Evolutionary conservation across 2,888 invertebrate species (phyloP).

Genomic region (Melangyna quadrimaculata): DNA sequence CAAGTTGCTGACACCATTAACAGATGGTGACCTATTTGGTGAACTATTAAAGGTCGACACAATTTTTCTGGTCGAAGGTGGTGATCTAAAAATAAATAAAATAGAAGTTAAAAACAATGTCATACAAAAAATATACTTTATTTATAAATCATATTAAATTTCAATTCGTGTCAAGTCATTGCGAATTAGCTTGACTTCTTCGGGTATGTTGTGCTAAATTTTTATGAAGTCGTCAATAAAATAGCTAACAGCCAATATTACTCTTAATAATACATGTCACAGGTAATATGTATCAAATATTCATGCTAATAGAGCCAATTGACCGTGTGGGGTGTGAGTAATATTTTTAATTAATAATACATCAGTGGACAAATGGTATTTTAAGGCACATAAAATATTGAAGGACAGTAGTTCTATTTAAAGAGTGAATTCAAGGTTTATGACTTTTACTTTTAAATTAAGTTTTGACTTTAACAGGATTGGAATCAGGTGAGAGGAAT

Average conservation of each 20-base stretch:
- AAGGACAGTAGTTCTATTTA: neutral
- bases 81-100: conserved; percentile 77
- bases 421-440: neutral
- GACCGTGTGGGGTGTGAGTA: conserved; percentile 34
- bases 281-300: conserved; percentile 51
- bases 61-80: conserved; percentile 78
- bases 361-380: conserved; percentile 25
- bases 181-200: conserved; percentile 40
- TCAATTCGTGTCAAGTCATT: conserved; percentile 37
- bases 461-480: neutral
- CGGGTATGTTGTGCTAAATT: conserved; percentile 22
- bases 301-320: conserved; percentile 28
- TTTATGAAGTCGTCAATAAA: conserved; percentile 33
- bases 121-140: neutral
- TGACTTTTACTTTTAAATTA: neutral
- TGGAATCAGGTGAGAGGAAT: too few species aligned
- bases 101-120: neutral
- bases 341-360: conserved; percentile 37
- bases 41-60: conserved; percentile 75
- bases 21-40: conserved; percentile 63
- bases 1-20: conserved; percentile 71
- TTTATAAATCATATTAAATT: conserved; percentile 28
- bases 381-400: neutral
- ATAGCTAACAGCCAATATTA: conserved; percentile 63
- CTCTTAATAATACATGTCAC: conserved; percentile 72